Evolutionary conservation across 2,113 vertebrate genomes (phyloP).

Genomic region (Tragulus kanchil): DNA sequence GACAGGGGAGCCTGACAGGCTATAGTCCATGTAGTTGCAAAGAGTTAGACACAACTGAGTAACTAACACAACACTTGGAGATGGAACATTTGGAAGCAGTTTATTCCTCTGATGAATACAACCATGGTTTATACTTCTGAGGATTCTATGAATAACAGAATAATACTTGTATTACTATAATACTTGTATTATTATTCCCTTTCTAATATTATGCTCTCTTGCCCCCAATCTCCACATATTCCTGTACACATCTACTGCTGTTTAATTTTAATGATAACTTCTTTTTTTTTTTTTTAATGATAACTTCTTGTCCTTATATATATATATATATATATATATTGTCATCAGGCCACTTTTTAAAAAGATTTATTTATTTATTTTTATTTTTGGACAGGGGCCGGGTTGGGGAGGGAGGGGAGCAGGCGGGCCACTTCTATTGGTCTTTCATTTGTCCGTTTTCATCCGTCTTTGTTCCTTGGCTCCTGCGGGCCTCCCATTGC

Average conservation of each 20-base stretch:
- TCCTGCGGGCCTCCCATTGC: too few species aligned
- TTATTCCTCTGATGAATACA: neutral
- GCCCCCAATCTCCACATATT: neutral
- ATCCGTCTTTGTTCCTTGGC: too few species aligned
- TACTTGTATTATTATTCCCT: neutral
- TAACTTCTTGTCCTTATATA: neutral
- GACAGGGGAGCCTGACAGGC: neutral
- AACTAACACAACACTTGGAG: neutral
- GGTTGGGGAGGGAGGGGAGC: too few species aligned
- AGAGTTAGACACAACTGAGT: neutral
- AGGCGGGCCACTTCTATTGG: too few species aligned
- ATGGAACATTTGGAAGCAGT: neutral
- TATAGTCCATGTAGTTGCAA: neutral
- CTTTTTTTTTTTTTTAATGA: neutral
- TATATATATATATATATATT: too few species aligned
- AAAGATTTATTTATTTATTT: too few species aligned
- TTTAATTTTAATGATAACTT: neutral
- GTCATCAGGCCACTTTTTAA: too few species aligned
- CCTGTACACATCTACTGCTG: neutral
- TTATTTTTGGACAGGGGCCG: too few species aligned
- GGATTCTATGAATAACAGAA: neutral
- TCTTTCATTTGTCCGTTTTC: too few species aligned
- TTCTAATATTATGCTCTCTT: neutral
- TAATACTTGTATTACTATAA: neutral
- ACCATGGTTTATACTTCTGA: neutral